A percentile compares a stretch with the other conserved stretches of the same genome.
Evolutionary conservation across 2,797 vertebrate species (phyloP).

Genomic region (Clamator glandarius): DNA sequence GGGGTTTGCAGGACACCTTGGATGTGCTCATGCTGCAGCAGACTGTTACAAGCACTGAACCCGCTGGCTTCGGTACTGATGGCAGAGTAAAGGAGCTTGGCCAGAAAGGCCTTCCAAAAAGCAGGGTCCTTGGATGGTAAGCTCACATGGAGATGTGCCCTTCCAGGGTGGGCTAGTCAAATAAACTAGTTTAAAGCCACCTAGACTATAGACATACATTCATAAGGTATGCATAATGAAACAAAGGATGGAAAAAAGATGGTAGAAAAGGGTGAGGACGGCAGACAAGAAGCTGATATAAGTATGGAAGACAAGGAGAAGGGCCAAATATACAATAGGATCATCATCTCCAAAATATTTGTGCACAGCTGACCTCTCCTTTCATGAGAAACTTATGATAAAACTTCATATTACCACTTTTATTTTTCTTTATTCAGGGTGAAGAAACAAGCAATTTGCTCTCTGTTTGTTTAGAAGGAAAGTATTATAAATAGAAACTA

Average conservation of each 20-base stretch:
- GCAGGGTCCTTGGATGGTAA: background rate
- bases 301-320: background rate
- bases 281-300: background rate
- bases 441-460: background rate
- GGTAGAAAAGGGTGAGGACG: background rate
- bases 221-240: background rate
- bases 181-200: background rate
- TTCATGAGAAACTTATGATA: background rate
- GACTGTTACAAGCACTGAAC: background rate
- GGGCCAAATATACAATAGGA: background rate
- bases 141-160: background rate
- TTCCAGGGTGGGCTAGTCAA: background rate
- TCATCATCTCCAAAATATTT: background rate
- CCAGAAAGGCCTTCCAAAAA: background rate
- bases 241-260: background rate
- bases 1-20: background rate
- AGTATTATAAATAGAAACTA: background rate
- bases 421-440: background rate
- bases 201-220: fast-evolving
- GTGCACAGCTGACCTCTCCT: background rate
- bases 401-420: background rate
- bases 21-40: background rate
- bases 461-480: background rate
- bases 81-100: background rate
- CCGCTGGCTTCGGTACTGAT: fast-evolving